Percentiles rank a stretch among this genome's conserved stretches.
These are phyloP conservation scores for Colinus virginianus DNA, from an alignment of 2,113 vertebrate genomes.

Conservation along the genomic window DNA sequence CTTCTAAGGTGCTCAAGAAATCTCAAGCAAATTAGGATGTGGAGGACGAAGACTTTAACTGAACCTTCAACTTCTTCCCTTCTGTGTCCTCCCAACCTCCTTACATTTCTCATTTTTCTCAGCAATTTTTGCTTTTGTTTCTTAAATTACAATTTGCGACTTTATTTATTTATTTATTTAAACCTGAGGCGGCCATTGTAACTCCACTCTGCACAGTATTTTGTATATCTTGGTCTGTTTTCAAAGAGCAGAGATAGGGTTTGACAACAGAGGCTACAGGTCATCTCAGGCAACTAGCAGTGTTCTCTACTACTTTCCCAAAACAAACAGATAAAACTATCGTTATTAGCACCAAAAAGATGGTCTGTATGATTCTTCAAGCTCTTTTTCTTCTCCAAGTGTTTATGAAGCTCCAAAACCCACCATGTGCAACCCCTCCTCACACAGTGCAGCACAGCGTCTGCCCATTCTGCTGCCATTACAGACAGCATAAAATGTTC, in stretches of 20 bases:
- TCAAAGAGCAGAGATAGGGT: background rate
- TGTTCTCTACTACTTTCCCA: background rate
- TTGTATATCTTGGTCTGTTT: background rate
- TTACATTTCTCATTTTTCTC: background rate
- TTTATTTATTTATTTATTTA: background rate
- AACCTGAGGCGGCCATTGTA: background rate
- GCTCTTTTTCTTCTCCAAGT: background rate
- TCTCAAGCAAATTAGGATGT: background rate
- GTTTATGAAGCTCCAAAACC: background rate
- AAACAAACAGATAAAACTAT: background rate
- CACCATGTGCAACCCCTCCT: accelerated
- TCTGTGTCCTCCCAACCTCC: background rate
- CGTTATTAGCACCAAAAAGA: background rate
- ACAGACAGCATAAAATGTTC: background rate
- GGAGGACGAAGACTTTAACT: background rate
- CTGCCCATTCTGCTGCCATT: background rate
- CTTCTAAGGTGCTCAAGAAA: background rate
- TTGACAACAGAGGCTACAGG: background rate
- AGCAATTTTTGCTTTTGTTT: background rate
- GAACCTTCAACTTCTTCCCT: background rate
- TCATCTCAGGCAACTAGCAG: background rate
- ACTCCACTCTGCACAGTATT: background rate
- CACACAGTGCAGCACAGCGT: background rate
- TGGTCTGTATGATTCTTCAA: background rate
- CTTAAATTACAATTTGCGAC: background rate